Evolutionary conservation across 1,140 invertebrate genomes (phyloP).

Genomic region (Drosophila mayri): DNA sequence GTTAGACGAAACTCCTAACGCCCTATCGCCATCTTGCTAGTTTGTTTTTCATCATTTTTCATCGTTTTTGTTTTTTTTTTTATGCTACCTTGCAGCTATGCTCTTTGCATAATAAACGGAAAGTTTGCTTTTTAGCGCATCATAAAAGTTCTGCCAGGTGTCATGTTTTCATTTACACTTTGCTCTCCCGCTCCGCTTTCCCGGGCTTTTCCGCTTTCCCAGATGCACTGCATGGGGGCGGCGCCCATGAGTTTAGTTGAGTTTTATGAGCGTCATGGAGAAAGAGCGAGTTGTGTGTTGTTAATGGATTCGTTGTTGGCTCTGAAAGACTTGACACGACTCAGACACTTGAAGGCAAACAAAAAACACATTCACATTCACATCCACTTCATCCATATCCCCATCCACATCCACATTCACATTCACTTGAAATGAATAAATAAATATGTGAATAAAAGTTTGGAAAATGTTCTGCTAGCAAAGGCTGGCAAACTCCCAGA

Average conservation of each 20-base stretch:
- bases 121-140: constrained; percentile 73
- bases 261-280: constrained; percentile 43
- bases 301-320: constrained; percentile 42
- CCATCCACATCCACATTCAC: neutral
- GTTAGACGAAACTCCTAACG: constrained; percentile 5
- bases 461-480: constrained; percentile 35
- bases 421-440: constrained; percentile 40
- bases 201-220: constrained; percentile 14
- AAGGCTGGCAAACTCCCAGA: constrained; percentile 10
- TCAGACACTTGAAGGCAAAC: constrained; percentile 52
- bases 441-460: constrained; percentile 58
- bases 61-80: neutral
- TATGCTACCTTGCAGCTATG: constrained; percentile 25
- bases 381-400: constrained; percentile 14
- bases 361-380: constrained; percentile 15
- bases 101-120: constrained; percentile 66
- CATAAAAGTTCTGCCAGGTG: constrained; percentile 75
- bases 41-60: constrained; percentile 8
- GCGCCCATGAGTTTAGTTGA: constrained; percentile 13
- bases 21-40: constrained; percentile 22
- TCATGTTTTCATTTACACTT: constrained; percentile 83
- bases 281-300: constrained; percentile 29
- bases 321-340: constrained; percentile 49
- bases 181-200: constrained; percentile 34
- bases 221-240: constrained; percentile 38